Conservation (phyloP, 2,113 vertebrate species). For the Mastomys coucha region DNA sequence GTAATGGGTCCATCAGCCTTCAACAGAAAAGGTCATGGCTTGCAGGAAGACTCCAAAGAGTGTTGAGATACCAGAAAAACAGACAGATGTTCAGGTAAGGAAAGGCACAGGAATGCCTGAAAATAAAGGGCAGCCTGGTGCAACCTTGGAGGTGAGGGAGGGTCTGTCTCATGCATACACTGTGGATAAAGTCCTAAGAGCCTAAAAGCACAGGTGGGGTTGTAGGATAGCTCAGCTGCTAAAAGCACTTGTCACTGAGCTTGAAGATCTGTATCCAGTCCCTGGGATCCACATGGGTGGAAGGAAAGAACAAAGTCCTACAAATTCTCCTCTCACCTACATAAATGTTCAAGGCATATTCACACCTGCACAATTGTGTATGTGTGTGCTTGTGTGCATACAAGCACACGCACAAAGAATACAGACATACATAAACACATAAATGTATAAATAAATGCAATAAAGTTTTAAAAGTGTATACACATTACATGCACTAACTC, state of each 20-base stretch:
- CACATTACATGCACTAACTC: not conserved
- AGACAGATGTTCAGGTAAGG: not conserved
- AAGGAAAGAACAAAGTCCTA: not conserved
- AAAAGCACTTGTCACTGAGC: not conserved
- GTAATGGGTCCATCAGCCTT: not conserved
- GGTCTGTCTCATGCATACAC: not conserved
- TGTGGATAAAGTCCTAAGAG: not conserved
- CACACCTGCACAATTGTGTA: not conserved
- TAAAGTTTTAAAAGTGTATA: not conserved
- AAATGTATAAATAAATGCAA: not conserved
- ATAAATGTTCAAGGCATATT: not conserved
- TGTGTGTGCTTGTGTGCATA: no score
- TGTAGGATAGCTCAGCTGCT: not conserved
- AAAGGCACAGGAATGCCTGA: not conserved
- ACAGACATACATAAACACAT: not conserved
- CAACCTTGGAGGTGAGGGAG: not conserved
- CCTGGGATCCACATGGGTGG: not conserved
- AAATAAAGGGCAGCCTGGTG: rapidly evolving
- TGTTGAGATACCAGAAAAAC: not conserved
- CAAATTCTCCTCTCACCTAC: not conserved
- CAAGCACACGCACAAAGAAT: not conserved
- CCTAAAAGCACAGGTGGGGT: not conserved
- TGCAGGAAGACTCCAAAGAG: not conserved
- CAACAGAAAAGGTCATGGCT: not conserved
- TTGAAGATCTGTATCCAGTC: not conserved